Evolutionary conservation across 2,888 invertebrate species (phyloP).

Genomic region (Hydroisotoma schaefferi): DNA sequence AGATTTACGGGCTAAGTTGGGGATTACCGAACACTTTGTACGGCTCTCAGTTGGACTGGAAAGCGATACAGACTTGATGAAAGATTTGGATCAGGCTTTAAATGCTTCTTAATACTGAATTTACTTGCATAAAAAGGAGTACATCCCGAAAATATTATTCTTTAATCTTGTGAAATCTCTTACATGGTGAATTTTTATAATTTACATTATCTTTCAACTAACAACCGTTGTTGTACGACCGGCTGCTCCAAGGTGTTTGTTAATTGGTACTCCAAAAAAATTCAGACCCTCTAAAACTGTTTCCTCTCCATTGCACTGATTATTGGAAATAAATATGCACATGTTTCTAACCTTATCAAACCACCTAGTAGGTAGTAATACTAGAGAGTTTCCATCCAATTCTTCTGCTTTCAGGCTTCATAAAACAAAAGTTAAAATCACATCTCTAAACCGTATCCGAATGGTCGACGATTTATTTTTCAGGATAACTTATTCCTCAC

Average conservation of each 20-base stretch:
- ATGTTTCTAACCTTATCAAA: conserved; percentile 9
- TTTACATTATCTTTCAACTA: no score
- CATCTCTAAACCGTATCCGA: no score
- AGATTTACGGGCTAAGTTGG: conserved; percentile 66
- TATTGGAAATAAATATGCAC: conserved; percentile 1
- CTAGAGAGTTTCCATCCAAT: not conserved
- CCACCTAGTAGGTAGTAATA: not conserved
- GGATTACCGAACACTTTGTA: conserved; percentile 79
- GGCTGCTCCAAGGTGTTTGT: not conserved
- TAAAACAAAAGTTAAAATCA: not conserved
- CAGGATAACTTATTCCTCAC: not conserved
- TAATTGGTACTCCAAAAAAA: not conserved
- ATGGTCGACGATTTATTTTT: not conserved
- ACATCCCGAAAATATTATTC: conserved; percentile 3
- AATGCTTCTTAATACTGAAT: conserved; percentile 51
- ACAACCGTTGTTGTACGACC: no score
- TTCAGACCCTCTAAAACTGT: conserved; percentile 1
- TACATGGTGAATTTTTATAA: no score
- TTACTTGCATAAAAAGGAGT: not conserved
- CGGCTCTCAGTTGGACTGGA: conserved; percentile 89
- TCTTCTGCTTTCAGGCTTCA: not conserved
- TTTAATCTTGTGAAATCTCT: no score
- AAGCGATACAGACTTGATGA: conserved; percentile 75
- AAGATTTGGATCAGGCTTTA: conserved; percentile 79
- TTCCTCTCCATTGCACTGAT: not conserved